A percentile compares a stretch with the other conserved stretches of the same genome.
These are phyloP conservation scores for Anabacerthia variegaticeps DNA, from an alignment of 2,797 vertebrate genomes.

Conservation along the genomic window DNA sequence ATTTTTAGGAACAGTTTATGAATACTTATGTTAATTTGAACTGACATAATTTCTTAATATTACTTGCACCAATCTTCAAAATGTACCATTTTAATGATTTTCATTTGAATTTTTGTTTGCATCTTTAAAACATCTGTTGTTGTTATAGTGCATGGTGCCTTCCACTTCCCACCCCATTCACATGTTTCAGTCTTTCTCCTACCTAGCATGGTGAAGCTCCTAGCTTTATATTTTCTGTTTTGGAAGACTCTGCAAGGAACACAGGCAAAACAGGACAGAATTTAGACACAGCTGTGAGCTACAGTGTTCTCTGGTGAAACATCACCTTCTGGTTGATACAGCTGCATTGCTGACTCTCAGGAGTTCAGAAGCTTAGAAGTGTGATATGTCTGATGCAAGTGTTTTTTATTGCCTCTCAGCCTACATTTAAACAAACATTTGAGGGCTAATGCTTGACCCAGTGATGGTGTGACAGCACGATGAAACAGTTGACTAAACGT, in stretches of 20 bases:
- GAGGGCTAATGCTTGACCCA: not conserved
- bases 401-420: not conserved
- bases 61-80: not conserved
- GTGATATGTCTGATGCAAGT: not conserved
- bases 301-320: not conserved
- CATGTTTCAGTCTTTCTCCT: not conserved
- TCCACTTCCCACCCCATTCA: not conserved
- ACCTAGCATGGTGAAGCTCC: not conserved
- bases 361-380: not conserved
- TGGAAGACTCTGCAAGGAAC: not conserved
- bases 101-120: rapidly evolving
- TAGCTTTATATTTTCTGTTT: not conserved
- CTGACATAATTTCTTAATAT: not conserved
- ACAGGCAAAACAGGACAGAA: not conserved
- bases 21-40: not conserved
- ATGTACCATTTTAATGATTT: not conserved
- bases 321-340: not conserved
- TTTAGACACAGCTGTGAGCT: not conserved
- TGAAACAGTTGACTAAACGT: not conserved
- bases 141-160: rapidly evolving
- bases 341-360: not conserved
- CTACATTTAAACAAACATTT: not conserved
- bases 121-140: not conserved
- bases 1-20: not conserved
- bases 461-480: not conserved